Evolutionary conservation across 2,888 invertebrate genomes (phyloP).

Genomic region (Podabrus alpinus): DNA sequence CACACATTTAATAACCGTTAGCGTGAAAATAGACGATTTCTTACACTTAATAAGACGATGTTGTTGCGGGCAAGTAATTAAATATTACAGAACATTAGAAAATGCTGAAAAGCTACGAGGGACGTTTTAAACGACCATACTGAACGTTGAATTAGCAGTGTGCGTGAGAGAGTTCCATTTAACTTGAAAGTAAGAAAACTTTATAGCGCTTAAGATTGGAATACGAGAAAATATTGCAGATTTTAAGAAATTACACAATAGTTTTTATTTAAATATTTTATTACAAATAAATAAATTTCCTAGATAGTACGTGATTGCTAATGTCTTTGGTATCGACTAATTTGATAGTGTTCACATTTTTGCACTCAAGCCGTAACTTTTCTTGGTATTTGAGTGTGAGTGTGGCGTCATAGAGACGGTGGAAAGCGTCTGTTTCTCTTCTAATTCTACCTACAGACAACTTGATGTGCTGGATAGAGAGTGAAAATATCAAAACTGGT

Average conservation of each 20-base stretch:
- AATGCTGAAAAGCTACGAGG: background rate
- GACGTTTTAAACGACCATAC: background rate
- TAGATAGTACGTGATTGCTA: background rate
- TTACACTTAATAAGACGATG: background rate
- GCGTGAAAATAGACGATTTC: background rate
- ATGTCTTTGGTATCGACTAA: background rate
- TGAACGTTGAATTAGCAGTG: background rate
- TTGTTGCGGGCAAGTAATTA: background rate
- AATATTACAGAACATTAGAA: background rate
- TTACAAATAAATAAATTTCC: background rate
- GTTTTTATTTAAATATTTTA: background rate
- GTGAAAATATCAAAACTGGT: too few relatives aligned
- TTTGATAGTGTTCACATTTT: background rate
- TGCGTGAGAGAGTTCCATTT: background rate
- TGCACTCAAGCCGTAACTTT: background rate
- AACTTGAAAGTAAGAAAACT: background rate
- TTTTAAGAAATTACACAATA: background rate
- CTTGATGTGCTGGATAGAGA: too few relatives aligned
- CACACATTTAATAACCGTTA: conserved; percentile 2
- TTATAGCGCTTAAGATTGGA: background rate
- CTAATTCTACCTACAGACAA: too few relatives aligned
- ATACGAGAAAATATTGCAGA: background rate
- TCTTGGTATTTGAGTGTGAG: too few relatives aligned
- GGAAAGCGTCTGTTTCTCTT: too few relatives aligned
- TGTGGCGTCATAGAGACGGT: too few relatives aligned